Base-by-base conservation (phyloP, 2,797 vertebrate genomes). In the Anas capensis region DNA sequence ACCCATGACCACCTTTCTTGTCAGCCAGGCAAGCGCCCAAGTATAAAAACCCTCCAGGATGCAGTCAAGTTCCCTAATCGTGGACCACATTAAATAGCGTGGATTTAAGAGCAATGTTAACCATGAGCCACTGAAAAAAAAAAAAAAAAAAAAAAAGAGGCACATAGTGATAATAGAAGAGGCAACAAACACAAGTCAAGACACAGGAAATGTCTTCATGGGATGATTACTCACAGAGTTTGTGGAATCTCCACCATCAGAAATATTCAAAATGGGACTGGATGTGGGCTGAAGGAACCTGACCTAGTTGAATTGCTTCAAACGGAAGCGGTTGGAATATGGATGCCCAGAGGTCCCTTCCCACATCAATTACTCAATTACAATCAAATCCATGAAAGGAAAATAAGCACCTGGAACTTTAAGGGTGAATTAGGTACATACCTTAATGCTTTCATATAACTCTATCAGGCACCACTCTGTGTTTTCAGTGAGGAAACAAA, bases 171-270 rank as follows among this genome's bases (percentile, higher is more conserved):
- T 0, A 62, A 33, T 18, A 27, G 3, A 53, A 64, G 60, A 57
- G 10, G 56, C 48, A 38, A 31, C 1, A 7, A 10, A 65, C 3
- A 10, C 42, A 36, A 89, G 65, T 29, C 61, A 46, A 29, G 26
- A 42, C 65, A 20, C 10, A 20, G 36, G 53, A 69, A 53, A 48
- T 0, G 0, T 7, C 38, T 27, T 44, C 27, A 6, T 4, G 12
- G 18, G 20, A 17, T 24, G 10, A 46, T 4, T 72, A 7, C 11
- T 49, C 23, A 16, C 0, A 53, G 20, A 62, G 10, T 9, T 3
- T 11, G 33, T 7, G 48, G 46, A 56, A 65, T 56, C 34, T 44
- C 64, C 29, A 2, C 11, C 7, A 27, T 64, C 4, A 5, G 14
- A 62, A 62, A 44, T 13, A 58, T 1, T 71, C 57, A 71, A 60